These are phyloP conservation scores for Centropus bengalensis DNA, from an alignment of 2,113 vertebrate genomes.

Conservation along the genomic window DNA sequence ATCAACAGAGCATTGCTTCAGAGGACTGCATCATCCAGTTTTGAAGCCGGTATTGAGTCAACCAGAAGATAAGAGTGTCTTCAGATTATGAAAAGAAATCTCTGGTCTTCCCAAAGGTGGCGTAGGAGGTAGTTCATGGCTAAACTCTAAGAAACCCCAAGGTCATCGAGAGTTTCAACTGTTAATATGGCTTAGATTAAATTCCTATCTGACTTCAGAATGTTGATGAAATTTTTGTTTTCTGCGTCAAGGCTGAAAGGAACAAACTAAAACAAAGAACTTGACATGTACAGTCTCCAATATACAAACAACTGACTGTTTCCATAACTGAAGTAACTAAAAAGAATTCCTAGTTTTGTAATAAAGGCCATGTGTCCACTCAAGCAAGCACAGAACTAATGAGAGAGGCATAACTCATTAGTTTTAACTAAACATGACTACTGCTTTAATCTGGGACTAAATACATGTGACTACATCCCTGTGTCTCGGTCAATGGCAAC, in stretches of 20 bases:
- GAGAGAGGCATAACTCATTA: neutral
- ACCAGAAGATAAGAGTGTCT: neutral
- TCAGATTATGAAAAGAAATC: neutral
- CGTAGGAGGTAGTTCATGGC: neutral
- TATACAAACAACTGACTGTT: constrained; percentile 20
- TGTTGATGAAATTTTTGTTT: neutral
- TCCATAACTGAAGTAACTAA: constrained; percentile 40
- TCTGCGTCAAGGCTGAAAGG: neutral
- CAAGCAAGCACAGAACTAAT: neutral
- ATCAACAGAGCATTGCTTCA: neutral
- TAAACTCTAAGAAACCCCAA: neutral
- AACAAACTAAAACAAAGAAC: constrained; percentile 12
- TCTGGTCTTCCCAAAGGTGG: neutral
- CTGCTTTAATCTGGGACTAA: neutral
- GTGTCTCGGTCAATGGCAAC: neutral
- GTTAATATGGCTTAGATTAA: constrained; percentile 31
- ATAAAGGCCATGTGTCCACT: neutral
- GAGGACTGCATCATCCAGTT: neutral
- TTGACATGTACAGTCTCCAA: neutral
- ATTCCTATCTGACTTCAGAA: neutral
- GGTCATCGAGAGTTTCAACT: neutral
- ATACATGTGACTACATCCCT: neutral
- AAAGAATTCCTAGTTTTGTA: constrained; percentile 31
- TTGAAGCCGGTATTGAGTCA: neutral
- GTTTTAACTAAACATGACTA: neutral